These are phyloP conservation scores for Galeopterus variegatus DNA, from an alignment of 2,113 vertebrate species.

Conservation along the genomic window DNA sequence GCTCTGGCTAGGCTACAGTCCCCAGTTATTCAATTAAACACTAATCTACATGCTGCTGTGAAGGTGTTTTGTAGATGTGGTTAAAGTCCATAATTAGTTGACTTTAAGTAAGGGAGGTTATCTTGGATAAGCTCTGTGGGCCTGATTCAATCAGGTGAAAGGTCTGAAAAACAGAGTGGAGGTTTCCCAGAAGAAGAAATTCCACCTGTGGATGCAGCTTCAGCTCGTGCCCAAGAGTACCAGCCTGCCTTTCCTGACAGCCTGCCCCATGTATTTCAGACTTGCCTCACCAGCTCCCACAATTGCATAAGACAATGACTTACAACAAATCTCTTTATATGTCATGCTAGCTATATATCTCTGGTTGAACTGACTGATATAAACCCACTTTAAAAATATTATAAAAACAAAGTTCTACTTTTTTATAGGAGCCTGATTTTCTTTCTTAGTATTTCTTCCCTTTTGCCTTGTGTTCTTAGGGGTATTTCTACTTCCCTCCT, in stretches of 20 bases:
- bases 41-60: neutral
- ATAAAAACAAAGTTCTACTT: conserved; percentile 18
- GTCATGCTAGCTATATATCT: neutral
- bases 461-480: neutral
- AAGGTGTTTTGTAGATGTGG: conserved; percentile 17
- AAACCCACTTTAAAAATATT: conserved; percentile 27
- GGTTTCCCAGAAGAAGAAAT: conserved; percentile 23
- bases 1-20: neutral
- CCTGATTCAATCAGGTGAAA: conserved; percentile 34
- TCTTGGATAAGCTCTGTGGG: neutral
- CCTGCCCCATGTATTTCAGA: neutral
- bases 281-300: neutral
- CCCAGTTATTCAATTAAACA: conserved; percentile 26
- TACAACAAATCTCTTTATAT: conserved; percentile 1
- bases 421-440: neutral
- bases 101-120: conserved; percentile 45
- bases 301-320: neutral
- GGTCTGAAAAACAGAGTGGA: neutral
- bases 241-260: neutral
- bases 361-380: neutral
- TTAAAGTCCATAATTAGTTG: conserved; percentile 40
- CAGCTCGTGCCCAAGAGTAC: neutral
- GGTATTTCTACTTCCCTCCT: conserved; percentile 6
- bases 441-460: neutral
- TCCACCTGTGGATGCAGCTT: neutral